Evolutionary conservation across 2,888 invertebrate genomes (phyloP).

Genomic region (Oligia fasciuncula): DNA sequence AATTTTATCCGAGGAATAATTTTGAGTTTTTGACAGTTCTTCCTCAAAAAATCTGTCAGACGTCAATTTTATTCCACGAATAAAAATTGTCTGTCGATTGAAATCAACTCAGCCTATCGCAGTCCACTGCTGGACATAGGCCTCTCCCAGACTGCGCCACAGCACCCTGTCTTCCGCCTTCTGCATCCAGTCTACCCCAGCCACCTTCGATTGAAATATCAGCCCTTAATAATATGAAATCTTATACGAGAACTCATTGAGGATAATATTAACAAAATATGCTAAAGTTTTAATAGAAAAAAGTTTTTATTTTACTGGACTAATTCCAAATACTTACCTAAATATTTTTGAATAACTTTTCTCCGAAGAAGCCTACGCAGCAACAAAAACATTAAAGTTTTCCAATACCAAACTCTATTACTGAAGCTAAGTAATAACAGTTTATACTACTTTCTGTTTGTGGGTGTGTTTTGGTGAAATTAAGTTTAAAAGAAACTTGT

Average conservation of each 20-base stretch:
- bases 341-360: constrained; percentile 21
- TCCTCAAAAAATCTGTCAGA: too few species aligned
- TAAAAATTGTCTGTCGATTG: too few species aligned
- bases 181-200: too few species aligned
- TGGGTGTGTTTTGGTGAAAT: constrained; percentile 47
- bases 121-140: too few species aligned
- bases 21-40: too few species aligned
- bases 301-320: constrained; percentile 26
- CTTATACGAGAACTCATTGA: background rate
- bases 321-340: constrained; percentile 27
- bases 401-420: constrained; percentile 65
- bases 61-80: too few species aligned
- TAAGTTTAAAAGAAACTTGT: constrained; percentile 56
- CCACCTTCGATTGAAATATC: too few species aligned
- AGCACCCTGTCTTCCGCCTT: too few species aligned
- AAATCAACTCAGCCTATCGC: too few species aligned
- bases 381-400: constrained; percentile 62
- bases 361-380: constrained; percentile 40
- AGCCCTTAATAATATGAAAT: background rate
- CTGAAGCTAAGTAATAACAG: constrained; percentile 60
- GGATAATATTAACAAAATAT: constrained; percentile 3
- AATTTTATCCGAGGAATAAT: too few species aligned
- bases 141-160: too few species aligned
- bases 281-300: constrained; percentile 38
- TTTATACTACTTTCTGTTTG: constrained; percentile 56